A percentile compares a stretch with the other conserved stretches of the same genome.
Evolutionary conservation across 2,888 invertebrate species (phyloP).

Genomic region (Ichneumon xanthorius): DNA sequence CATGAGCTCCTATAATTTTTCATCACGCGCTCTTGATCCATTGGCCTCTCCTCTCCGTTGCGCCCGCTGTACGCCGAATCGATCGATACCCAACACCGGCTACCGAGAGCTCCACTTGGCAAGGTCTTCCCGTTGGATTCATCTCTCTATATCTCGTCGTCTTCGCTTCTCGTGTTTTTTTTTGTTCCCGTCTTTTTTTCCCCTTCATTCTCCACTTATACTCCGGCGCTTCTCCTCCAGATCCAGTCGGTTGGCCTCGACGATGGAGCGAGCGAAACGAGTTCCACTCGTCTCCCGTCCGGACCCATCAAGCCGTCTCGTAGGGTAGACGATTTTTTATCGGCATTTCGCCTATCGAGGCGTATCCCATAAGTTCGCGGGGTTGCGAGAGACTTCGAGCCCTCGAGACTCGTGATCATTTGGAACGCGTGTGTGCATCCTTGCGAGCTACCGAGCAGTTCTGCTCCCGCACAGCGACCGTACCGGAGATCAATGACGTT

Average conservation of each 20-base stretch:
- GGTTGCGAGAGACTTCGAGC: not conserved
- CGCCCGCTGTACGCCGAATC: constrained; percentile 2
- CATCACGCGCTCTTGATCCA: constrained; percentile 53
- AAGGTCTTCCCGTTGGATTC: constrained; percentile 2
- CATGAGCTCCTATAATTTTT: constrained; percentile 48
- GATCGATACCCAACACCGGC: constrained; percentile 31
- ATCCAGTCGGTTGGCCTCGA: constrained; percentile 38
- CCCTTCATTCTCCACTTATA: constrained; percentile 29
- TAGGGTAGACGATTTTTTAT: constrained; percentile 51
- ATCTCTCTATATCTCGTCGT: constrained; percentile 20
- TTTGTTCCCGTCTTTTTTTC: not conserved
- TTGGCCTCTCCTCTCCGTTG: constrained; percentile 27
- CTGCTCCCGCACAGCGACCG: too few relatives aligned
- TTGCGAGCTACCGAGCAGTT: constrained; percentile 23
- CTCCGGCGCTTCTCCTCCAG: constrained; percentile 36
- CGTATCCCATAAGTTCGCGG: constrained; percentile 1
- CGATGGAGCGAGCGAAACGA: constrained; percentile 43
- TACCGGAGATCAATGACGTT: constrained; percentile 18
- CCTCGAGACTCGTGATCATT: constrained; percentile 50
- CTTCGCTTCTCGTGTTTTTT: constrained; percentile 9
- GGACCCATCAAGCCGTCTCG: constrained; percentile 44
- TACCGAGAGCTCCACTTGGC: not conserved
- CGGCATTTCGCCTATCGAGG: constrained; percentile 19
- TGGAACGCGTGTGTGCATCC: constrained; percentile 50
- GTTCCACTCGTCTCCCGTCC: constrained; percentile 36